Evolutionary conservation across 2,797 vertebrate species (phyloP).

Genomic region (Malacoraja senta): DNA sequence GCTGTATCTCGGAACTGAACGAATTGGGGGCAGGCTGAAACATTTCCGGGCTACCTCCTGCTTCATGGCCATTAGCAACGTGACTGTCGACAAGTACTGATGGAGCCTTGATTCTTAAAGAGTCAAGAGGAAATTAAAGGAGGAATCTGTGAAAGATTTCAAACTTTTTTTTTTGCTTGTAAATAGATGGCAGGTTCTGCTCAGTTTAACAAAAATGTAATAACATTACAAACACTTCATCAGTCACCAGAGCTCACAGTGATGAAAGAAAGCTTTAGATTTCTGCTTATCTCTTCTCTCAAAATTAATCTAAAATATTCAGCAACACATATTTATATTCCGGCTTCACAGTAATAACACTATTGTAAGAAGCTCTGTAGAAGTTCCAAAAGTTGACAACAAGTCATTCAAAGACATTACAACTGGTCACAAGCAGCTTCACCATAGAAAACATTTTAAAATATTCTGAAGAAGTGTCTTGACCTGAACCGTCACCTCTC

Average conservation of each 20-base stretch:
- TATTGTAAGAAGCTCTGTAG: neutral
- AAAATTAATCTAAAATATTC: neutral
- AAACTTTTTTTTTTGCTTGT: neutral
- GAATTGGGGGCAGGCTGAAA: neutral
- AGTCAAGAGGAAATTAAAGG: neutral
- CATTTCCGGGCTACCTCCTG: neutral
- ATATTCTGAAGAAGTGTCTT: too few species aligned
- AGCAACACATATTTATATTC: neutral
- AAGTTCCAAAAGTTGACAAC: neutral
- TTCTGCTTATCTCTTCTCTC: neutral
- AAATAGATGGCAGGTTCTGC: neutral
- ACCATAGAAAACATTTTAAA: too few species aligned
- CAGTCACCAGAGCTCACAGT: neutral
- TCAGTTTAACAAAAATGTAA: slow-evolving; percentile 13
- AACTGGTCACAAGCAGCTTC: neutral
- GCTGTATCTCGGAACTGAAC: too few species aligned
- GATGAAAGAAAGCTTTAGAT: neutral
- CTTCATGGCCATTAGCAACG: neutral
- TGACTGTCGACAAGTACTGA: neutral
- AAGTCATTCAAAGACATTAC: neutral
- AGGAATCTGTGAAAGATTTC: neutral
- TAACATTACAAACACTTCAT: neutral
- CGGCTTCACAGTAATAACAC: neutral
- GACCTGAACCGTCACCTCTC: too few species aligned
- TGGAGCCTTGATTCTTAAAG: neutral